These are phyloP conservation scores for Eufriesea mexicana DNA, from an alignment of 1,140 invertebrate species.

Conservation along the genomic window DNA sequence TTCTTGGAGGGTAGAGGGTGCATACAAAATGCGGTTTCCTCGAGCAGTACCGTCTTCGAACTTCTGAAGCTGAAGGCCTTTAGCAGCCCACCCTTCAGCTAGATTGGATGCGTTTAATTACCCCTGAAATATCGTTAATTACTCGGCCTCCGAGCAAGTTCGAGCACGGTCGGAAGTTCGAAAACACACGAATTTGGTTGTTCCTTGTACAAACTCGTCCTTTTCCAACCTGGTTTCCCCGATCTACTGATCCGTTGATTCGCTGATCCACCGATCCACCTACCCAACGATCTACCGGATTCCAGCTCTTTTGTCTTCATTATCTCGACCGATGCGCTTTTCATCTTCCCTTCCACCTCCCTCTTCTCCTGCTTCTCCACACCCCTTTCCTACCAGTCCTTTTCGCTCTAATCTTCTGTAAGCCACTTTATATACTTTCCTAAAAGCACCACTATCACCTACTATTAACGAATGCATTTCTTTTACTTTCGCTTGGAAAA, in stretches of 20 bases:
- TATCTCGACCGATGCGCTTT: slow-evolving; percentile 43
- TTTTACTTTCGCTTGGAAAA: not conserved
- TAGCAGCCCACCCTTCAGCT: slow-evolving; percentile 71
- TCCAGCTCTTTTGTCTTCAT: slow-evolving; percentile 36
- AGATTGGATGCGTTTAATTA: slow-evolving; percentile 80
- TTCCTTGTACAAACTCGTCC: slow-evolving; percentile 34
- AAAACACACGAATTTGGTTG: slow-evolving; percentile 46
- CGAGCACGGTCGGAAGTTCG: slow-evolving; percentile 28
- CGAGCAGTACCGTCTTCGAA: slow-evolving; percentile 72
- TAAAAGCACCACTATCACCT: slow-evolving; percentile 15
- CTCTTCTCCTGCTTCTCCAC: not conserved
- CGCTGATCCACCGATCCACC: slow-evolving; percentile 41
- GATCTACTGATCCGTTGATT: slow-evolving; percentile 49
- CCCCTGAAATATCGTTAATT: slow-evolving; percentile 82
- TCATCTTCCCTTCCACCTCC: slow-evolving; percentile 33
- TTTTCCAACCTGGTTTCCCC: slow-evolving; percentile 36
- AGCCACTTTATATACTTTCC: slow-evolving; percentile 25
- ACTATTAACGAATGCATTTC: not conserved
- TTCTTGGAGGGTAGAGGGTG: slow-evolving; percentile 49
- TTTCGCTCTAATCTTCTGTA: not conserved
- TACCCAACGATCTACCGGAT: slow-evolving; percentile 33
- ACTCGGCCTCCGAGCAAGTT: slow-evolving; percentile 60
- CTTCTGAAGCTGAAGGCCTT: slow-evolving; percentile 63
- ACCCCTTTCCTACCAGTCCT: not conserved
- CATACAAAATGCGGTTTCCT: slow-evolving; percentile 75